These are phyloP conservation scores for Drosophila arawakana DNA, from an alignment of 1,140 invertebrate genomes.

Conservation along the genomic window DNA sequence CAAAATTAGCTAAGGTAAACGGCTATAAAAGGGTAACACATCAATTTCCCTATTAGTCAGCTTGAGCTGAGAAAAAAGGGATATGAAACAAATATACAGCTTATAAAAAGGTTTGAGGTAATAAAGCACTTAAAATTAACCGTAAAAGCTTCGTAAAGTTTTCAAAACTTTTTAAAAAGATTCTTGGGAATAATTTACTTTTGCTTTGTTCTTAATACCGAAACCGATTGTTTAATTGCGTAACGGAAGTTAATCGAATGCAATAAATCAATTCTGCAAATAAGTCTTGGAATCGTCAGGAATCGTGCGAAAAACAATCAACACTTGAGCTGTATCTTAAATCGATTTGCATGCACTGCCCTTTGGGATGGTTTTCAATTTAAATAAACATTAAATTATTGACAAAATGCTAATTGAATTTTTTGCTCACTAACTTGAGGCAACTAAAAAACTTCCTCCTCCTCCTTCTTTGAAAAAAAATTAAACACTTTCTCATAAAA, in stretches of 20 bases:
- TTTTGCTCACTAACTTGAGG: conserved; percentile 51
- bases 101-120: no score
- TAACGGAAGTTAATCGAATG: no score
- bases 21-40: conserved; percentile 5
- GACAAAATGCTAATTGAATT: conserved; percentile 75
- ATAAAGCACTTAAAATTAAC: neutral
- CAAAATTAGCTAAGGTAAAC: conserved; percentile 22
- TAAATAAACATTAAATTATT: conserved; percentile 55
- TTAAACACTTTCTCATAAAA: conserved; percentile 61
- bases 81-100: neutral
- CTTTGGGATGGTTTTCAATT: conserved; percentile 13
- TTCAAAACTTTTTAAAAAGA: no score
- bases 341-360: conserved; percentile 20
- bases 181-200: no score
- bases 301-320: no score
- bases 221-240: no score
- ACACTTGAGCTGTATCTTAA: conserved; percentile 14
- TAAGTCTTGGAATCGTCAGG: no score
- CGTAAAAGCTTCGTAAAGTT: no score
- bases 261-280: no score
- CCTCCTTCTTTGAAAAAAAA: neutral
- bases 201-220: no score
- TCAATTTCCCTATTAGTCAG: neutral
- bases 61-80: neutral
- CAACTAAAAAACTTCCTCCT: conserved; percentile 3